Evolutionary conservation across 2,113 vertebrate genomes (phyloP), one percentile per base, ranked within the genome.

Genomic region (Planiliza haematocheilus): DNA sequence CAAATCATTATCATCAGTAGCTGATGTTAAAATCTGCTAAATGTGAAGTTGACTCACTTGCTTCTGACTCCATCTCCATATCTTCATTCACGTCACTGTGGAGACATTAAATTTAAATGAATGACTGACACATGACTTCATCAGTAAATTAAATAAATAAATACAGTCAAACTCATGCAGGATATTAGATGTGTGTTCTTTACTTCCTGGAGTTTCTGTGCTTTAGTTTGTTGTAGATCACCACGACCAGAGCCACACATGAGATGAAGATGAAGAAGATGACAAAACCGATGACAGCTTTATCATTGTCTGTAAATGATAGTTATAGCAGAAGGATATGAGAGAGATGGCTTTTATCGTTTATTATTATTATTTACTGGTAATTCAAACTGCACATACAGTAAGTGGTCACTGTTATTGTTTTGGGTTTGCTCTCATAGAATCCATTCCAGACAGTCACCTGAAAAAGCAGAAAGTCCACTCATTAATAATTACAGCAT

Each of bases 231-330:
- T 97, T 98, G 65, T 95, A 97, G 17, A 96, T 51, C 53, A 99
- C 96, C 46, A 96, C 2, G 0, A 97, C 74, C 9, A 99, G 94
- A 39, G 96, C 95, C 68, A 97, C 0, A 34, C 94, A 86, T 1
- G 95, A 97, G 74, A 96, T 69, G 84, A 96, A 6, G 52, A 98
- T 97, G 72, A 99, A 89, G 79, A 97, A 96, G 0, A 73, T 85
- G 91, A 98, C 89, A 52, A 97, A 95, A 71, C 78, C 88, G 70
- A 98, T 95, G 39, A 98, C 14, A 17, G 96, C 96, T 77, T 74
- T 95, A 45, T 94, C 92, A 76, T 98, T 94, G 67, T 97, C 97
- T 99, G 76, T 30, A 73, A 83, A 82, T 74, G 13, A 3, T 5
- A n/a, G 30, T n/a, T 1, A 14, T 13, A n/a, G 30, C 0, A 41